Conservation (phyloP, 2,797 vertebrate genomes). For the Sebastes matsubarae region DNA sequence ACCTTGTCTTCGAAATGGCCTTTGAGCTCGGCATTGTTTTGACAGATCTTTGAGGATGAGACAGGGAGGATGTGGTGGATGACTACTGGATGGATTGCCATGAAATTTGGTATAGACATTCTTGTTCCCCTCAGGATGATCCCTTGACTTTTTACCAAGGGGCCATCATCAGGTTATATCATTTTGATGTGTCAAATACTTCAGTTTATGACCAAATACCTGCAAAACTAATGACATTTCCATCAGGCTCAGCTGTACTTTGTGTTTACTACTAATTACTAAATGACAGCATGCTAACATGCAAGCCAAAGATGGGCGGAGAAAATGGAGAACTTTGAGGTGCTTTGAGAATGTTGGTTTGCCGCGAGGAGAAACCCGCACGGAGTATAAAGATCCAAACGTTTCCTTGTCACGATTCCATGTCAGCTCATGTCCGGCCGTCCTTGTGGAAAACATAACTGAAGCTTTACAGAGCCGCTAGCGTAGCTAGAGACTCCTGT, state of each 20-base stretch:
- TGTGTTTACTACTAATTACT: neutral
- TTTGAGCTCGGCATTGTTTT: constrained; percentile 2
- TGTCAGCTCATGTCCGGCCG: no score
- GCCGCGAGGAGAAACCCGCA: no score
- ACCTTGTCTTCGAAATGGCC: constrained; percentile 6
- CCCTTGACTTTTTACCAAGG: neutral
- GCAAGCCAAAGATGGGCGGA: neutral
- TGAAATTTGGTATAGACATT: neutral
- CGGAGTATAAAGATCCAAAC: no score
- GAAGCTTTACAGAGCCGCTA: neutral
- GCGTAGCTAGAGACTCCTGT: neutral
- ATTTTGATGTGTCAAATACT: neutral
- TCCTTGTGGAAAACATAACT: no score
- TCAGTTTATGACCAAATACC: neutral
- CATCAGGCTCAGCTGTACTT: neutral
- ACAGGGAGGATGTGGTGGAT: neutral
- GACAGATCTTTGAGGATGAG: constrained; percentile 23
- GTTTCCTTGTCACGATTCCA: no score
- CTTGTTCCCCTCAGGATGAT: neutral
- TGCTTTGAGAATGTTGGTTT: no score
- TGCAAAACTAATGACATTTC: neutral
- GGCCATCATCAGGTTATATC: neutral
- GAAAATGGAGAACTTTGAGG: no score
- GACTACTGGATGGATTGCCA: neutral
- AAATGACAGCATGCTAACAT: neutral